Conservation (phyloP, 2,113 vertebrate species). For the Nettapus auritus region DNA sequence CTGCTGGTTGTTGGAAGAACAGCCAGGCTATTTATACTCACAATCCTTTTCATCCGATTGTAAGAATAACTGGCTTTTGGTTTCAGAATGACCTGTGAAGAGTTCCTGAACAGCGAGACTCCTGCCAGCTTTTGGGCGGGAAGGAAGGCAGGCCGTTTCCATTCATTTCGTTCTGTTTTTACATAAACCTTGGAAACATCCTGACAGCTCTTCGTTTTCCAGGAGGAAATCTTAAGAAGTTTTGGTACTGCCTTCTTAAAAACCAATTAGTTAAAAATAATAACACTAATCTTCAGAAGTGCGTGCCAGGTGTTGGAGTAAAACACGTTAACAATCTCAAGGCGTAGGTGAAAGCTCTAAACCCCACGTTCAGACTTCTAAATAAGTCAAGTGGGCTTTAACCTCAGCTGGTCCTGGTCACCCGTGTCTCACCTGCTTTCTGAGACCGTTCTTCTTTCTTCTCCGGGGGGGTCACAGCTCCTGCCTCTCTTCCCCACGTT, state of each 20-base stretch:
- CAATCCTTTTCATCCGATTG: accelerated
- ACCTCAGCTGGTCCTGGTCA: not conserved
- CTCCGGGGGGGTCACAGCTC: not conserved
- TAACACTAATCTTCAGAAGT: not conserved
- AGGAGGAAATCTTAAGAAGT: not conserved
- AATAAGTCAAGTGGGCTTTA: not conserved
- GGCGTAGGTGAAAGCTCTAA: not conserved
- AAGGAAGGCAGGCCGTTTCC: not conserved
- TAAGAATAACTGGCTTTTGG: not conserved
- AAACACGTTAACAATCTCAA: not conserved
- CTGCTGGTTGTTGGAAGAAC: constrained; percentile 13
- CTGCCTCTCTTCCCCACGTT: not conserved
- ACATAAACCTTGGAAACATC: not conserved
- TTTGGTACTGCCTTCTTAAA: not conserved
- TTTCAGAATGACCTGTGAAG: not conserved
- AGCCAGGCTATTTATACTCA: not conserved
- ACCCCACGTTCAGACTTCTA: accelerated
- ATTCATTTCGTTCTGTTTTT: not conserved
- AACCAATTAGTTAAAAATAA: not conserved
- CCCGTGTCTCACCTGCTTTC: not conserved
- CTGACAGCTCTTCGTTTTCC: not conserved
- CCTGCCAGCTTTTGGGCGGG: not conserved
- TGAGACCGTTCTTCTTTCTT: not conserved
- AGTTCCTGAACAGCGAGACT: not conserved
- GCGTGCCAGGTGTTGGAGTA: not conserved